A percentile compares a stretch with the other conserved stretches of the same genome.
phyloP scores from a whole-genome alignment of 2,113 vertebrate genomes.

The Syrmaticus mikado region DNA sequence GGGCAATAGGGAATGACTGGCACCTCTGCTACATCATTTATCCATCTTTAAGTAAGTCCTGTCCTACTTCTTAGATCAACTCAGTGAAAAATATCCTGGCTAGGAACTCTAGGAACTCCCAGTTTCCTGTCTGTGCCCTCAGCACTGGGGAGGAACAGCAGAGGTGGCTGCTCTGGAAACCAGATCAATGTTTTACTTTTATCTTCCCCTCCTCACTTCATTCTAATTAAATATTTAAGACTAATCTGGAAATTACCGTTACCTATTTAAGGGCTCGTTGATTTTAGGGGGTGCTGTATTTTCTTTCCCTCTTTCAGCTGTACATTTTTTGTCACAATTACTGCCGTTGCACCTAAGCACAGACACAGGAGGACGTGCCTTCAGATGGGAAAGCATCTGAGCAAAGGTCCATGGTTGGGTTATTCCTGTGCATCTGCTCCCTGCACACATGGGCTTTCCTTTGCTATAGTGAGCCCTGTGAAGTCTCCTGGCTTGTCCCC shows the following conservation, averaged over 20 bases:
- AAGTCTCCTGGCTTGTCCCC: no score
- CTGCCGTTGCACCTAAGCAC: neutral
- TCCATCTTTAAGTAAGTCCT: neutral
- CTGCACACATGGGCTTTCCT: no score
- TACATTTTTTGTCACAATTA: neutral
- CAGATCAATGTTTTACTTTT: neutral
- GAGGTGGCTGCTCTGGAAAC: neutral
- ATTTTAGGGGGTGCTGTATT: neutral
- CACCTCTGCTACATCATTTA: no score
- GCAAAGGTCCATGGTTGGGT: no score
- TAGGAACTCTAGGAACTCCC: neutral
- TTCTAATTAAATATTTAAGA: neutral
- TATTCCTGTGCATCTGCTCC: no score
- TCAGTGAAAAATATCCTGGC: neutral
- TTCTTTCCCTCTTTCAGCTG: neutral
- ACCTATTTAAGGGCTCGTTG: neutral
- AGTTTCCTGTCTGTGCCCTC: neutral
- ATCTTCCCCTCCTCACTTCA: neutral
- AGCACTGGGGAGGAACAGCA: rapidly evolving
- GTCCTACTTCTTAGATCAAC: neutral
- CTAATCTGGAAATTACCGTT: neutral
- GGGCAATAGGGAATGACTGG: neutral
- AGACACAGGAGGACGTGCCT: neutral
- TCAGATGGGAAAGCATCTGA: no score
- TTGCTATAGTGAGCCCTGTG: no score